Evolutionary conservation across 2,888 invertebrate species (phyloP), one percentile per base, ranked within the genome.

Genomic region (Cephus rjabovi): DNA sequence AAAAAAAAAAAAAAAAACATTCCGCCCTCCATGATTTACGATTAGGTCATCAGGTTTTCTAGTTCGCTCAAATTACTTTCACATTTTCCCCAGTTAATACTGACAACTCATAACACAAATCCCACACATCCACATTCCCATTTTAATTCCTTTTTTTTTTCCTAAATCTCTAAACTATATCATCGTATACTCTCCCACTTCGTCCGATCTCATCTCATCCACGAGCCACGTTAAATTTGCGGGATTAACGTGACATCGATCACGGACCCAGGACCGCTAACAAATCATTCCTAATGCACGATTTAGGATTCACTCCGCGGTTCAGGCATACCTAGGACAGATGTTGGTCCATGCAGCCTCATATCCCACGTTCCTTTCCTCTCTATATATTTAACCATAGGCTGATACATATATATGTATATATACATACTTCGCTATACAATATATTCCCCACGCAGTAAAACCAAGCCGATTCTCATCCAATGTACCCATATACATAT

Each of bases 221-320:
- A 23, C 56, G 23, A 56, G 56, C 6, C 56, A 56, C 56, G 9
- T 56, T 56, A 56, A 56, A 56, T 56, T 56, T 75, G 34, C 70
- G 33, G 75, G 75, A 77, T 75, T 77, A 75, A 56, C 74, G 77
- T 70, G 79, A 79, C 84, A 83, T 83, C 83, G 83, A 83, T 84
- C 83, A 83, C 80, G 79, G 75, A 37, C 79, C 79, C 31, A 23
- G 31, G 31, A 76, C 35, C 34, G 68, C 81, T 84, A 83, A 83
- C 80, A 85, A 84, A 82, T 87, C 88, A 86, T 84, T 82, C 78
- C 83, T 89, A 87, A 89, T 87, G 81, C 87, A 83, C 82, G 81
- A 79, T 86, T 88, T 86, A 86, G 86, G 85, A 88, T 88, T 82
- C 88, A 85, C 81, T 81, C 81, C 85, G 83, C 82, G 85, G 80